Evolutionary conservation across 35 echinoderm and acorn worm genomes (phyloP), one percentile per base, ranked within the genome.

Genomic region (Heliocidaris erythrogramma): DNA sequence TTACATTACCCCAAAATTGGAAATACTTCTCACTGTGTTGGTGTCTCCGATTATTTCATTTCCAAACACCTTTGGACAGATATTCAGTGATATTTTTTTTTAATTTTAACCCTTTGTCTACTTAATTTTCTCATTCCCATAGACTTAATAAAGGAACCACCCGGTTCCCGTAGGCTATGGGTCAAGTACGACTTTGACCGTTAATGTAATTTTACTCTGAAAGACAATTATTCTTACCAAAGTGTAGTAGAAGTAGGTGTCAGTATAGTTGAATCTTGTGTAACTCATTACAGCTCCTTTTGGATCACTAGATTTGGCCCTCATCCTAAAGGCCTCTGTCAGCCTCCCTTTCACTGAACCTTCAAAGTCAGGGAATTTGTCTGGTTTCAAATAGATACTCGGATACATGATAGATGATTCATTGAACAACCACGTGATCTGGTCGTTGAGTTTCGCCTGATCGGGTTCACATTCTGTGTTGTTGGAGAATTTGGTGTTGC

Each of bases 351-450:
- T 92, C 12, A 92, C 91, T n/a, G 31, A 92, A 2, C 13, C 31
- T 5, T 13, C 13, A n/a, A 78, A 48, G 5, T 86, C 52, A 0
- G 30, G 6, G 5, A 42, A 42, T 42, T 78, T 5, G 50, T 92
- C 13, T 5, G 91, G 29, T 30, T 17, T 1, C 47, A 92, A 48
- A 60, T 99, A 99, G 85, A 99, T 99, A 0, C 96, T 97, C 32
- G 98, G 98, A 86, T 97, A 99, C 49, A 97, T 32, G 47, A 95
- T 94, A 7, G 95, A 96, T 47, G 88, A 88, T 32, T 90, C 92
- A 87, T 96, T 94, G 95, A 97, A 96, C 48, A 99, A 84, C 98
- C 98, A 99, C 31, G 59, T 84, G 7, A 99, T 92, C 9, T 99
- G 47, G 49, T 99, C 88, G 50, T 99, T 99, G 5, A 49, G 27